phyloP scores from a whole-genome alignment of 2,797 vertebrate genomes.

The Pipistrellus kuhlii region DNA sequence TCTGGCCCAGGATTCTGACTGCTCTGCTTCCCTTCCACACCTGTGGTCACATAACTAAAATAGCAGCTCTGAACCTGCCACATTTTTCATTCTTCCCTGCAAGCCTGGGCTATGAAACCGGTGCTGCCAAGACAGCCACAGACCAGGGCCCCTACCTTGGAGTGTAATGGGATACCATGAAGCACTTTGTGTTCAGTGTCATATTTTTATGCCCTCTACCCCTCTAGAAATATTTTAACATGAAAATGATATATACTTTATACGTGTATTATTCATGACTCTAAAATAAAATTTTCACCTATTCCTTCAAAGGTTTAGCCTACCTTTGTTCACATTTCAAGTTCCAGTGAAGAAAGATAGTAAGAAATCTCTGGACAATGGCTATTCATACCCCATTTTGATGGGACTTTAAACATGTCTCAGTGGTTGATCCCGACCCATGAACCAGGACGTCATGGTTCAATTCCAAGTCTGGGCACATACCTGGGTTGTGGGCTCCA shows the following conservation, averaged over 20 bases:
- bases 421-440: too few species aligned
- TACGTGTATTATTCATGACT: neutral
- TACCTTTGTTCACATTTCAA: slow-evolving; percentile 12
- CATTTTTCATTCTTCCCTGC: neutral
- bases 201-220: neutral
- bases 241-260: neutral
- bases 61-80: neutral
- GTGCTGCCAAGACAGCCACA: neutral
- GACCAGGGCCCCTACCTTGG: neutral
- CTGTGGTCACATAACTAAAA: neutral
- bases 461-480: too few species aligned
- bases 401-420: neutral
- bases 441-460: too few species aligned
- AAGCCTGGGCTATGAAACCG: neutral
- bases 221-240: slow-evolving; percentile 20
- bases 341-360: slow-evolving; percentile 9
- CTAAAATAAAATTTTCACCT: neutral
- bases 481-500: too few species aligned
- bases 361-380: neutral
- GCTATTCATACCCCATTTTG: neutral
- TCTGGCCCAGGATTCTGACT: neutral
- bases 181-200: neutral
- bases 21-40: neutral
- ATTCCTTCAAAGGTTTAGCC: neutral
- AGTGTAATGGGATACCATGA: neutral